Evolutionary conservation across 2,888 invertebrate genomes (phyloP), one percentile per base, ranked within the genome.

Genomic region (Calephelis perditalis): DNA sequence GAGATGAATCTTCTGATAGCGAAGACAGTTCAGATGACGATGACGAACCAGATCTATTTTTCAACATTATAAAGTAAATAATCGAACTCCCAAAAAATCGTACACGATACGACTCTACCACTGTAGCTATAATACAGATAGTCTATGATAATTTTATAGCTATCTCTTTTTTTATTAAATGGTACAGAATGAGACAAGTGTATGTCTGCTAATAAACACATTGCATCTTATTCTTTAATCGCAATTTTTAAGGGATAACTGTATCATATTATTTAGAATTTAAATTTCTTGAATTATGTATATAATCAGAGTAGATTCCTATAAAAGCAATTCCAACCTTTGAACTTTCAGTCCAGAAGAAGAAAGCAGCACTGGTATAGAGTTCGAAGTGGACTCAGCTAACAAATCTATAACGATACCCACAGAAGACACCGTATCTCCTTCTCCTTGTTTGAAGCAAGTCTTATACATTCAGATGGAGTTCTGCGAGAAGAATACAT

Each of bases 391-490:
- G 65, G 86, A 81, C 56, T 78, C 83, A 2, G 70, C 73, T 9
- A 78, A 82, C 45, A 73, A 82, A 55, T 82, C 84, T 0, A 73
- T 77, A 49, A 85, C 86, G 0, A 68, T 81, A 46, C 80, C 86
- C 0, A 84, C 86, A 0, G 86, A 84, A 15, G 79, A 77, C 26
- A 67, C 82, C 47, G 75, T 82, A 58, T 66, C 76, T 0, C 74
- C 79, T 0, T 64, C 74, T 11, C 76, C 77, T 0, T 74, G 69
- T 0, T 61, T 81, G 0, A 79, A 79, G 46, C 94, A 95, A 75
- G 95, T 95, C 62, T 93, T 98, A 88, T 98, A 97, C 76, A 91
- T 93, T 57, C 97, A 99, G 91, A 99, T 99, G 99, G 99, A 99
- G 86, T 99, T 98, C 82, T 99, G 99, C 81, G 99, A 99, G 78